Evolutionary conservation across 2,888 invertebrate species (phyloP).

Genomic region (Spicauda simplicius): DNA sequence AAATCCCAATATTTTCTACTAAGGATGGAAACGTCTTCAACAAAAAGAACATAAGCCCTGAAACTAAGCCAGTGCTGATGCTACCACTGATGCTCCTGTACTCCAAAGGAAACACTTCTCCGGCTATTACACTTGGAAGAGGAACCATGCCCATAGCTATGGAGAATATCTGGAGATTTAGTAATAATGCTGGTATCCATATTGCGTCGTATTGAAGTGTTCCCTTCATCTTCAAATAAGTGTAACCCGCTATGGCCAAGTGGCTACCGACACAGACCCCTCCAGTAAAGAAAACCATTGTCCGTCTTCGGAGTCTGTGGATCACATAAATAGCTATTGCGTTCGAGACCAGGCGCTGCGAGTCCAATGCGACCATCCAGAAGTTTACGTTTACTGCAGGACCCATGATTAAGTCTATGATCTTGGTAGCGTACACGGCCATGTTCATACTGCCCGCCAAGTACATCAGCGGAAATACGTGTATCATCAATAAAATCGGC

Average conservation of each 20-base stretch:
- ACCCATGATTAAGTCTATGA: slow-evolving; percentile 83
- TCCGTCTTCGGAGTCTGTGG: slow-evolving; percentile 84
- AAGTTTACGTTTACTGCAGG: slow-evolving; percentile 84
- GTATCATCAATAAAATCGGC: slow-evolving; percentile 83
- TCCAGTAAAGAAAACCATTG: slow-evolving; percentile 84
- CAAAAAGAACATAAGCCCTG: slow-evolving; percentile 84
- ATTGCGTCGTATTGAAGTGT: slow-evolving; percentile 56
- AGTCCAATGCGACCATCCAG: slow-evolving; percentile 86
- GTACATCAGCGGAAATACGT: slow-evolving; percentile 86
- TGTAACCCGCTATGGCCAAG: slow-evolving; percentile 73
- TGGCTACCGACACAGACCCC: slow-evolving; percentile 83
- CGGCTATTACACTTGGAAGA: slow-evolving; percentile 88
- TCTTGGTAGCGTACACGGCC: slow-evolving; percentile 86
- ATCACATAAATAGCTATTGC: slow-evolving; percentile 84
- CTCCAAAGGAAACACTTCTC: slow-evolving; percentile 87
- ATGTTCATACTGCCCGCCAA: slow-evolving; percentile 88
- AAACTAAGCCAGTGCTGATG: slow-evolving; percentile 83
- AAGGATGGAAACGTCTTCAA: slow-evolving; percentile 86
- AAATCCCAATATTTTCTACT: slow-evolving; percentile 73
- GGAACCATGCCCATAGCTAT: slow-evolving; percentile 85
- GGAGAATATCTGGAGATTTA: slow-evolving; percentile 82
- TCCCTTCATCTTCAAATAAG: slow-evolving; percentile 56
- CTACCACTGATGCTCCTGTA: slow-evolving; percentile 86
- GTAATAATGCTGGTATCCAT: slow-evolving; percentile 73
- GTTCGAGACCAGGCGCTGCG: slow-evolving; percentile 84